Evolutionary conservation across 2,888 invertebrate species (phyloP), one percentile per base, ranked within the genome.

Genomic region (Oscheius sp.): DNA sequence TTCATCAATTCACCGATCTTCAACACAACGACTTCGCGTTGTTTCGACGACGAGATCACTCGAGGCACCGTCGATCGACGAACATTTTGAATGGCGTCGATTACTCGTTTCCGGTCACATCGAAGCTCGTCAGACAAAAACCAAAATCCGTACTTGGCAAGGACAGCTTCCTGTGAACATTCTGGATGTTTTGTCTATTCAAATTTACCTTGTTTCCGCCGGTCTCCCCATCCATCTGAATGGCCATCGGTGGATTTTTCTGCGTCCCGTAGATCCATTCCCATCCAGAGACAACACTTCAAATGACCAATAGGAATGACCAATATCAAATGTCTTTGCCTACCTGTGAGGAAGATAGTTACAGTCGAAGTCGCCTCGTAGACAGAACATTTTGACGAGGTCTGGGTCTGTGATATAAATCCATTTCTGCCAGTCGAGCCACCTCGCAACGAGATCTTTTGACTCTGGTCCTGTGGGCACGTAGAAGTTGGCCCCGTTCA

Each of bases 221-320:
- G 12, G 80, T 82, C 70, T 84, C 84, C 49, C 84, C 84, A 69
- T 84, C 84, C 84, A 84, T 84, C 59, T 84, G 84, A 29, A 84
- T 81, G 66, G 81, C 69, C 0, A 76, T 58, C 18, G 84, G 84
- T 0, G 84, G 74, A 41, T 76, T 75, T 55, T 69, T 75, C 69
- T 84, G 84, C 55, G 73, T 76, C 7, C 82, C 80, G 68, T 84
- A 84, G 61, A 84, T 81, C 84, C 84, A 84, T 70, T 84, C 84
- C 84, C 84, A 84, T 5, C 84, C 84, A 16, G 83, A 75, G 12
- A 78, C 74, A 9, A 77, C 35, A 21, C 84, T 84, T 73, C n/a
- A 80, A 79, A 63, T 5, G 18, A 9, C 21, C 13, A 16, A 12
- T 7, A 66, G 12, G n/a, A 45, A 27, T 3, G 21, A 7, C 7